Evolutionary conservation across 2,888 invertebrate species (phyloP).

Genomic region (Aplocera efformata): DNA sequence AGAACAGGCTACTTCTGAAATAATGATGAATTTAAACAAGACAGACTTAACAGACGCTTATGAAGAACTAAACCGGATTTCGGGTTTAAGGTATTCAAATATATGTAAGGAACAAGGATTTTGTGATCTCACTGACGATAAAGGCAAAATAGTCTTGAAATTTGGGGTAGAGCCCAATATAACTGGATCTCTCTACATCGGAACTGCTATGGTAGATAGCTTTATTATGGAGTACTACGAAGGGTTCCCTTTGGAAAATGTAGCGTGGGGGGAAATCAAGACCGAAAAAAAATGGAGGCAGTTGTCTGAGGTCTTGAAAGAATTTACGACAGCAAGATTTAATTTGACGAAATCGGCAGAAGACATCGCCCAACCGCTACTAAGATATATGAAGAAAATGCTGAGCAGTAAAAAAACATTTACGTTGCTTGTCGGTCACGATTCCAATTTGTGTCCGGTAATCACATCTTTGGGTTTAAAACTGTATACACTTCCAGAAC

Average conservation of each 20-base stretch:
- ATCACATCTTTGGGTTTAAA: slow-evolving; percentile 46
- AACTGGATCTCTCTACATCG: slow-evolving; percentile 45
- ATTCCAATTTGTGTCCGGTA: slow-evolving; percentile 54
- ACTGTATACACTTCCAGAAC: slow-evolving; percentile 41
- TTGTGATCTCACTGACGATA: slow-evolving; percentile 45
- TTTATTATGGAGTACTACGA: slow-evolving; percentile 66
- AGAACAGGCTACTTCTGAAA: slow-evolving; percentile 37
- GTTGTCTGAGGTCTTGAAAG: slow-evolving; percentile 41
- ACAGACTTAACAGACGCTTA: slow-evolving; percentile 40
- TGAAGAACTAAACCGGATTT: slow-evolving; percentile 43
- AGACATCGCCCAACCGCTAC: slow-evolving; percentile 45
- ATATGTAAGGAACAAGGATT: slow-evolving; percentile 41
- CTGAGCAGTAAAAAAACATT: slow-evolving; percentile 37
- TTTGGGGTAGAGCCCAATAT: slow-evolving; percentile 50
- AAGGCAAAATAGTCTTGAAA: slow-evolving; percentile 37
- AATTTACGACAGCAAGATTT: slow-evolving; percentile 54
- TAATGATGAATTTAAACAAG: slow-evolving; percentile 42
- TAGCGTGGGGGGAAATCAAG: slow-evolving; percentile 59
- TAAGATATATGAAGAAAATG: slow-evolving; percentile 45
- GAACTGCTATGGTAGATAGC: slow-evolving; percentile 47
- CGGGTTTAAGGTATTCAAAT: slow-evolving; percentile 47
- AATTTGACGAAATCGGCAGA: slow-evolving; percentile 40
- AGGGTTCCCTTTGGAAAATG: slow-evolving; percentile 42
- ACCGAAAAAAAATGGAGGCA: slow-evolving; percentile 43
- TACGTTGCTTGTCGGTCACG: slow-evolving; percentile 56